A percentile compares a stretch with the other conserved stretches of the same genome.
phyloP scores from a whole-genome alignment of 2,888 invertebrate genomes.

The Andrena dorsata region DNA sequence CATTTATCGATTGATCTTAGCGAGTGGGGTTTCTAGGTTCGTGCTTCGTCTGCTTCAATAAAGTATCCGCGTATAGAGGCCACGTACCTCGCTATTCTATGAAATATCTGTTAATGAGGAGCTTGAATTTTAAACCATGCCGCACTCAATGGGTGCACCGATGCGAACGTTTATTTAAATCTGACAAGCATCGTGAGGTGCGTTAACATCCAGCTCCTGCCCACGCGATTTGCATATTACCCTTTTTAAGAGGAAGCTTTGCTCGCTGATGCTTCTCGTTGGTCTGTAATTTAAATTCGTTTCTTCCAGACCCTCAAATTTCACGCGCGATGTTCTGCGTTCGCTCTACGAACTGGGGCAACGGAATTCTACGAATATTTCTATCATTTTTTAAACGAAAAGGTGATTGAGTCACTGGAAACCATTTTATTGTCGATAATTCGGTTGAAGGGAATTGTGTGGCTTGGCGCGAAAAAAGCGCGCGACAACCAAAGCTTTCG shows the following conservation, averaged over 20 bases:
- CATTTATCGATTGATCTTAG: background rate
- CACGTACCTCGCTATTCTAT: background rate
- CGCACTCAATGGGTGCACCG: slow-evolving; percentile 23
- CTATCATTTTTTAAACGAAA: background rate
- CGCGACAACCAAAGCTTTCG: slow-evolving; percentile 17
- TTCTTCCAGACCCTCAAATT: slow-evolving; percentile 19
- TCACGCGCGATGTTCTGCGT: background rate
- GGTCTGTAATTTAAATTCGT: slow-evolving; percentile 25
- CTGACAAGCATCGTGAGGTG: slow-evolving; percentile 12
- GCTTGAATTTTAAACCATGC: slow-evolving; percentile 42
- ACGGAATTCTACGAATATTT: too few species aligned
- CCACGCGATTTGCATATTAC: slow-evolving; percentile 42
- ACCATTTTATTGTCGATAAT: slow-evolving; percentile 12
- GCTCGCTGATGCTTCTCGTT: too few species aligned
- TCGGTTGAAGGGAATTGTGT: slow-evolving; percentile 14
- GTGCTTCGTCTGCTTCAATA: background rate
- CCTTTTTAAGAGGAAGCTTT: slow-evolving; percentile 25
- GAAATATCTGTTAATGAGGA: slow-evolving; percentile 20
- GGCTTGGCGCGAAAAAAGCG: slow-evolving; percentile 3
- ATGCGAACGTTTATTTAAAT: slow-evolving; percentile 39
- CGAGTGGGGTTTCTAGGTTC: background rate
- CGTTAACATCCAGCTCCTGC: slow-evolving; percentile 23
- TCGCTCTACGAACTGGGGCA: too few species aligned
- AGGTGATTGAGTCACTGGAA: background rate
- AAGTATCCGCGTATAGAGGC: background rate